These are phyloP conservation scores for Hylaea fasciaria DNA, from an alignment of 2,888 invertebrate species.

Conservation along the genomic window DNA sequence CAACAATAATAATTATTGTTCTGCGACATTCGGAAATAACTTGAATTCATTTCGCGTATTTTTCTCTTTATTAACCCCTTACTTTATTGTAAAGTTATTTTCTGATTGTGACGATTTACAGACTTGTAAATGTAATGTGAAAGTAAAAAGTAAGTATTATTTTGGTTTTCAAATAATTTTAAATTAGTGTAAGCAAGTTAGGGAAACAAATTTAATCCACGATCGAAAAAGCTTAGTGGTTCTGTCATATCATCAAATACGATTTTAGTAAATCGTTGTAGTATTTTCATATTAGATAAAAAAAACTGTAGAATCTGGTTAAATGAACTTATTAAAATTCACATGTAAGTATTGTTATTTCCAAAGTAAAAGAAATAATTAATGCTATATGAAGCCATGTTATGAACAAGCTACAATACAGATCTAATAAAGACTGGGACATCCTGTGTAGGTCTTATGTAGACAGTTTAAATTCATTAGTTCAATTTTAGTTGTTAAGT, in stretches of 20 bases:
- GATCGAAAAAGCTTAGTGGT: background rate
- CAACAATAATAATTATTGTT: too few species aligned
- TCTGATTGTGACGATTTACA: too few species aligned
- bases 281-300: conserved; percentile 2
- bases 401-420: background rate
- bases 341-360: background rate
- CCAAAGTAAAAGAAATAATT: conserved; percentile 1
- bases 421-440: background rate
- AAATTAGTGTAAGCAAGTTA: too few species aligned
- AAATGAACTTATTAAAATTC: background rate
- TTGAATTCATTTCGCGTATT: too few species aligned
- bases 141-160: too few species aligned
- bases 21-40: too few species aligned
- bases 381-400: background rate
- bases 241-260: conserved; percentile 1
- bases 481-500: conserved; percentile 14
- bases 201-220: too few species aligned
- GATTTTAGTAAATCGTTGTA: conserved; percentile 3
- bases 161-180: too few species aligned
- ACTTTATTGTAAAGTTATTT: too few species aligned
- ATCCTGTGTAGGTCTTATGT: background rate
- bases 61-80: too few species aligned
- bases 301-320: background rate
- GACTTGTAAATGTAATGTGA: too few species aligned
- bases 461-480: conserved; percentile 7